phyloP scores from a whole-genome alignment of 2,888 invertebrate species.

The Julus scandinavius region DNA sequence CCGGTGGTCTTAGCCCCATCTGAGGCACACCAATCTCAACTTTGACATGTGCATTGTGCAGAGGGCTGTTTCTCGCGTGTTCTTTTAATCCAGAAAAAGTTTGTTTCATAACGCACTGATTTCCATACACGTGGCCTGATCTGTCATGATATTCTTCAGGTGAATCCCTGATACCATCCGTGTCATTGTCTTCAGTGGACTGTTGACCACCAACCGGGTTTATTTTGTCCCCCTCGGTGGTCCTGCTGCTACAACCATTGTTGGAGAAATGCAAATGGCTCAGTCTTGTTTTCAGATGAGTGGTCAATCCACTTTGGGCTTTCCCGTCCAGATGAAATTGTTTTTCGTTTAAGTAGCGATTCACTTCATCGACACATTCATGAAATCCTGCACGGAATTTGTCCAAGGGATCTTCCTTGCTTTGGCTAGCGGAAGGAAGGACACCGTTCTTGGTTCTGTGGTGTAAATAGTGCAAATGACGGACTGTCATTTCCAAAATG shows the following conservation, averaged over 20 bases:
- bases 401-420: neutral
- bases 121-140: conserved; percentile 6
- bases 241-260: neutral
- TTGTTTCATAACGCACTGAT: neutral
- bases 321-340: neutral
- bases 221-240: neutral
- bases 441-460: neutral
- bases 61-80: neutral
- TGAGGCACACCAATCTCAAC: neutral
- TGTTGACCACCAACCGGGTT: neutral
- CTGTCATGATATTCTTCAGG: neutral
- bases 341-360: conserved; percentile 46
- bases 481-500: conserved; percentile 45
- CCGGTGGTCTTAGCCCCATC: neutral
- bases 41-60: neutral
- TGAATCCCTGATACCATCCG: neutral
- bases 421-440: neutral
- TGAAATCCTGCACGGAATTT: conserved; percentile 53
- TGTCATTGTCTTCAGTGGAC: neutral
- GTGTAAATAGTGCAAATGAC: conserved; percentile 36
- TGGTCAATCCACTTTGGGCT: neutral
- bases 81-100: conserved; percentile 17
- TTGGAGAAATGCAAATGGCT: conserved; percentile 25
- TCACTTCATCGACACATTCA: conserved; percentile 54
- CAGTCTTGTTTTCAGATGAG: conserved; percentile 45